Conservation (phyloP, 2,888 invertebrate genomes). For the Nymphalis polychloros region DNA sequence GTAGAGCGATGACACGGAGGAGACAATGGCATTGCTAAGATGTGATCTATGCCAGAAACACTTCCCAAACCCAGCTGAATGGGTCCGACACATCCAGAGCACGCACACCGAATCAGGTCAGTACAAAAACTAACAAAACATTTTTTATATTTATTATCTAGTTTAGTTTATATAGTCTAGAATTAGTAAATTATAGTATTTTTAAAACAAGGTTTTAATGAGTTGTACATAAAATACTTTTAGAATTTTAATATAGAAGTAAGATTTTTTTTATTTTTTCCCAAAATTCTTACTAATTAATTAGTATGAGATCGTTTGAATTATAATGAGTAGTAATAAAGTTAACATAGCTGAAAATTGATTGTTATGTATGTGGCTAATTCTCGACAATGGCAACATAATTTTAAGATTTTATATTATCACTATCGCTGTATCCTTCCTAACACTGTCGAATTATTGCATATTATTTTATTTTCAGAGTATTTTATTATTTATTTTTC, state of each 20-base stretch:
- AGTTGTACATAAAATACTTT: no score
- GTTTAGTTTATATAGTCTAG: not conserved
- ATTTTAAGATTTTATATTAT: constrained; percentile 28
- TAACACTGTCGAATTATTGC: constrained; percentile 15
- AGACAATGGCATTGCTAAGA: constrained; percentile 87
- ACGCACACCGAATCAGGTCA: constrained; percentile 88
- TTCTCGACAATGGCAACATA: constrained; percentile 71
- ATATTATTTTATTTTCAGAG: constrained; percentile 20
- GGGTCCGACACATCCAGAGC: constrained; percentile 93
- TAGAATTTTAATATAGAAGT: no score
- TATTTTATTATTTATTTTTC: constrained; percentile 31
- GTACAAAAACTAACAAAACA: constrained; percentile 35
- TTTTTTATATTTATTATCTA: not conserved
- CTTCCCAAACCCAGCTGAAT: constrained; percentile 90
- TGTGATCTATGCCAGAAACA: constrained; percentile 89
- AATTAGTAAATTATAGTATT: not conserved
- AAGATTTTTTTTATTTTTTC: no score
- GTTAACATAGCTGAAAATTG: constrained; percentile 74
- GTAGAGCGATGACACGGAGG: constrained; percentile 85
- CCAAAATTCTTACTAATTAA: not conserved
- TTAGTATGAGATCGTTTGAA: not conserved
- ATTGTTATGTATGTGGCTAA: constrained; percentile 78
- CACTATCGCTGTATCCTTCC: constrained; percentile 25
- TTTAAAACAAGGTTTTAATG: no score
- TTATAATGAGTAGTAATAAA: constrained; percentile 1